These are phyloP conservation scores for Muscina levida DNA, from an alignment of 2,888 invertebrate species.

Conservation along the genomic window DNA sequence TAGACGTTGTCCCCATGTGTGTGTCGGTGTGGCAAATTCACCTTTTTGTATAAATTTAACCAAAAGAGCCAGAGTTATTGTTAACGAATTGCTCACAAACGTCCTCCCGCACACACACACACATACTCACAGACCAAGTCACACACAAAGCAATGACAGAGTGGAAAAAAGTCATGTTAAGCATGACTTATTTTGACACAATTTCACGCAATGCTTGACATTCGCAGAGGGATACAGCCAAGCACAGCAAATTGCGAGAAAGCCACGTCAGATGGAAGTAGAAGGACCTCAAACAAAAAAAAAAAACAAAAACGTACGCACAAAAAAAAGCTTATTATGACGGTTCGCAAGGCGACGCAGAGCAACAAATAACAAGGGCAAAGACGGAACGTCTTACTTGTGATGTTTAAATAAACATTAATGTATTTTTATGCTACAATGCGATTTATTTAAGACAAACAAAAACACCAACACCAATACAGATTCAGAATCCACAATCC, in stretches of 20 bases:
- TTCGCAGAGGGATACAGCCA: constrained; percentile 28
- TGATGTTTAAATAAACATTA: constrained; percentile 58
- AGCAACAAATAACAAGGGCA: constrained; percentile 16
- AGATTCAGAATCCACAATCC: background rate
- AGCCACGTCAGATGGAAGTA: constrained; percentile 24
- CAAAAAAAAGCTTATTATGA: constrained; percentile 31
- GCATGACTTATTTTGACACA: constrained; percentile 66
- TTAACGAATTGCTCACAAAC: background rate
- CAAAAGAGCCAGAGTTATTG: background rate
- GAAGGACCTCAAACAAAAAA: background rate
- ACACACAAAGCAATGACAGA: background rate
- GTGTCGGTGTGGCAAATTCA: background rate
- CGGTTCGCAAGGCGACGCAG: constrained; percentile 17
- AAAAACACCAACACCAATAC: background rate
- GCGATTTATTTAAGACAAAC: constrained; percentile 59
- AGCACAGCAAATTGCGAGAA: background rate
- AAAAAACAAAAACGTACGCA: constrained; percentile 20
- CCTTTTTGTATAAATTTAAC: constrained; percentile 19
- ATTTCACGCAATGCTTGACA: constrained; percentile 65
- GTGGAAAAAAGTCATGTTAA: constrained; percentile 56
- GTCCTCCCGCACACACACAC: background rate
- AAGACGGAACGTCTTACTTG: background rate
- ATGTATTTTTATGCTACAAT: constrained; percentile 55
- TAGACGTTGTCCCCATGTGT: background rate
- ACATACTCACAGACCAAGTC: background rate